These are phyloP conservation scores for Caenorhabditis imperialis DNA, from an alignment of 2,888 invertebrate genomes.

Conservation along the genomic window DNA sequence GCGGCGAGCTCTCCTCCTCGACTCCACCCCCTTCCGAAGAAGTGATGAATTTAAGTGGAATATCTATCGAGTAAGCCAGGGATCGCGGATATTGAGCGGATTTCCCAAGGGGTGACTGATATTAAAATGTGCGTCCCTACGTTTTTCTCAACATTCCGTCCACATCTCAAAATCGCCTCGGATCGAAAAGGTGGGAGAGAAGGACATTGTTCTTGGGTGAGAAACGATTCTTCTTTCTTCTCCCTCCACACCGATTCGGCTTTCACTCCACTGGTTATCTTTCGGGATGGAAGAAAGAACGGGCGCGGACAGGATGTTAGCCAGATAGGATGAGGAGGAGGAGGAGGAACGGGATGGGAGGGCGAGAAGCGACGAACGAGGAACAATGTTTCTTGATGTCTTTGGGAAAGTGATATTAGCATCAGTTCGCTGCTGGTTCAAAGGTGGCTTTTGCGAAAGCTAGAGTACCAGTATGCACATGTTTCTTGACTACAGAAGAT, in stretches of 20 bases:
- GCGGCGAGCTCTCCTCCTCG: background rate
- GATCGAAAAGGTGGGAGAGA: conserved; percentile 3
- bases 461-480: too few relatives aligned
- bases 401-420: background rate
- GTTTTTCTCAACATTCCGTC: too few relatives aligned
- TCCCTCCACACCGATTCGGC: background rate
- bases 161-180: conserved; percentile 8
- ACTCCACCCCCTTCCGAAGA: background rate
- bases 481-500: too few relatives aligned
- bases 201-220: conserved; percentile 12
- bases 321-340: conserved; percentile 8
- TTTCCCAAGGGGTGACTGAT: conserved; percentile 21
- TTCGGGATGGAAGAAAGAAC: conserved; percentile 12
- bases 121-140: conserved; percentile 8
- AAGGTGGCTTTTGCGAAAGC: too few relatives aligned
- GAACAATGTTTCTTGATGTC: conserved; percentile 20
- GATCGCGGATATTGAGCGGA: conserved; percentile 5
- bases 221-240: conserved; percentile 13
- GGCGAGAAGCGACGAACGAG: conserved; percentile 22
- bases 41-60: conserved; percentile 6
- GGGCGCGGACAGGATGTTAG: conserved; percentile 33
- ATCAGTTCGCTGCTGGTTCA: too few relatives aligned
- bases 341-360: conserved; percentile 20
- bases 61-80: conserved; percentile 12
- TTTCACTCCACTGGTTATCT: conserved; percentile 39